Evolutionary conservation across 2,113 vertebrate species (phyloP).

Genomic region (Pogona vitticeps): DNA sequence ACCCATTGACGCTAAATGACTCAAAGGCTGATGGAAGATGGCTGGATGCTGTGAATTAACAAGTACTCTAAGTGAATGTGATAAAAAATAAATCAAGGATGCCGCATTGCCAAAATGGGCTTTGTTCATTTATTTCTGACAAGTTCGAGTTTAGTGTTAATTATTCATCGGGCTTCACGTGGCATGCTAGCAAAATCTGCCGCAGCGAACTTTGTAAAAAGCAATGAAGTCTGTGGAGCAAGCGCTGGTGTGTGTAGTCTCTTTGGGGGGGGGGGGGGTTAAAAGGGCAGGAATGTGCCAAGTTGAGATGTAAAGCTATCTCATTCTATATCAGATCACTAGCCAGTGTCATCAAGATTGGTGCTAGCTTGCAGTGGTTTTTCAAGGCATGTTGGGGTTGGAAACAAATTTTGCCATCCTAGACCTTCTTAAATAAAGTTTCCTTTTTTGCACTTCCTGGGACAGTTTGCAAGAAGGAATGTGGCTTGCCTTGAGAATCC

Average conservation of each 20-base stretch:
- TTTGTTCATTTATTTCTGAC: constrained; percentile 71
- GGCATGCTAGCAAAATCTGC: constrained; percentile 51
- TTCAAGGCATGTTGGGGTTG: no score
- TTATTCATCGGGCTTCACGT: constrained; percentile 68
- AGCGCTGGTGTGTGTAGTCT: background rate
- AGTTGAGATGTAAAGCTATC: no score
- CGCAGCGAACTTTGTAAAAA: constrained; percentile 51
- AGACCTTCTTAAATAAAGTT: no score
- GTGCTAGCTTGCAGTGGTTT: no score
- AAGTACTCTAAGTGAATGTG: constrained; percentile 53
- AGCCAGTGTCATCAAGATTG: no score
- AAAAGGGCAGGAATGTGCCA: background rate
- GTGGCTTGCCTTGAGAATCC: no score
- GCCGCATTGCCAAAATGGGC: constrained; percentile 59
- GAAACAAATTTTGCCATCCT: no score
- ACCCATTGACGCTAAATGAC: accelerated
- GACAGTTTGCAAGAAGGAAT: no score
- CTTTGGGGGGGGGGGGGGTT: background rate
- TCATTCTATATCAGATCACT: no score
- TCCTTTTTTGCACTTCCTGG: no score
- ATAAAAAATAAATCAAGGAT: constrained; percentile 65
- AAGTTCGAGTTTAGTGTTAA: constrained; percentile 63
- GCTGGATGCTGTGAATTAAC: constrained; percentile 57
- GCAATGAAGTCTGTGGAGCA: constrained; percentile 49
- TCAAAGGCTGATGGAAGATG: constrained; percentile 25